phyloP scores from a whole-genome alignment of 2,888 invertebrate species.

The Sepiola atlantica region DNA sequence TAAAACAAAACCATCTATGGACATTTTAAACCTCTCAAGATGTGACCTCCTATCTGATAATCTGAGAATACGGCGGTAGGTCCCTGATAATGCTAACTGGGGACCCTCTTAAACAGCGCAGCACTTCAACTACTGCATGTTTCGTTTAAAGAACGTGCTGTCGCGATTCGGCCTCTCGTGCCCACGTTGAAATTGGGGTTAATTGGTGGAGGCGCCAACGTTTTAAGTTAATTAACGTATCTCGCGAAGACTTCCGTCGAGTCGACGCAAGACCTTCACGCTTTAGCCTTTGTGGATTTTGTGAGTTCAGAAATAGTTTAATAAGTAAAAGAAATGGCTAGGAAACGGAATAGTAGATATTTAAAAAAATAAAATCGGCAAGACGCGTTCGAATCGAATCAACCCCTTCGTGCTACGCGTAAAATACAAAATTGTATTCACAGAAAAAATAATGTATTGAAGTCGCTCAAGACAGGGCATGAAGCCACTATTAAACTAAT shows the following conservation, averaged over 20 bases:
- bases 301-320: not conserved
- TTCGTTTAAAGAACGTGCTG: not conserved
- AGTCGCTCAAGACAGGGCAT: too few species aligned
- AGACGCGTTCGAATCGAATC: too few species aligned
- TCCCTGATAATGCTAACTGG: not conserved
- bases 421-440: too few species aligned
- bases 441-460: too few species aligned
- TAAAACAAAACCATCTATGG: not conserved
- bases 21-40: not conserved
- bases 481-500: too few species aligned
- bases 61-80: not conserved
- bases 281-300: not conserved
- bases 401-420: too few species aligned
- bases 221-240: not conserved
- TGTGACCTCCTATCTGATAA: not conserved
- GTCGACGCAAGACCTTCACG: not conserved
- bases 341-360: too few species aligned
- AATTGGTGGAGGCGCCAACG: not conserved
- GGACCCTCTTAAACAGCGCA: not conserved
- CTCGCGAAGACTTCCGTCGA: not conserved
- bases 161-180: not conserved
- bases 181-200: not conserved
- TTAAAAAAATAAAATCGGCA: too few species aligned
- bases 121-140: not conserved
- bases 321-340: too few species aligned